Evolutionary conservation across 2,113 vertebrate species (phyloP), one percentile per base, ranked within the genome.

Genomic region (Chroicocephalus ridibundus): DNA sequence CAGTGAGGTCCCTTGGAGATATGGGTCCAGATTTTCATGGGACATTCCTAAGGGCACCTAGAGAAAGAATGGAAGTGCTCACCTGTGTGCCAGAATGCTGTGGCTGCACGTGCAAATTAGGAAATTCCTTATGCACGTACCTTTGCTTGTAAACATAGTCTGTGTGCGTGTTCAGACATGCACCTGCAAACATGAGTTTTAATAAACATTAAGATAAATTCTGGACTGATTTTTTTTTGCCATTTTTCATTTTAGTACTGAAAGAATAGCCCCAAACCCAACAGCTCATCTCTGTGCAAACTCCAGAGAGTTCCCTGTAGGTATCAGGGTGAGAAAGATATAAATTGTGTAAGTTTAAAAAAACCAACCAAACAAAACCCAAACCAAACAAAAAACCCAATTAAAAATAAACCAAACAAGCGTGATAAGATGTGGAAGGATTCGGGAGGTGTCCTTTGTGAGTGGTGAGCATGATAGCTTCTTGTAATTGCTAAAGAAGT

Each of bases 51-150:
- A 60, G 13, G 11, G 51, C 40, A 7, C 42, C 19, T 19, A 1
- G 77, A 71, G 52, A 29, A n/a, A 29, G 60, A 38, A 16, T 4
- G n/a, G 29, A 5, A 26, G 22, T 11, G 11, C 38, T 57, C 4
- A 0, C 34, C 40, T 21, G 20, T 9, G 1, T 4, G 11, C 61
- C 21, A 17, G 6, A 24, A 18, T 4, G 21, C 16, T 40, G 13
- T 1, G 51, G 16, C 46, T 8, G 4, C 47, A 29, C 64, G 10
- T 31, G 9, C 52, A 27, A 14, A 19, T 32, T 16, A 24, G 38
- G 78, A 49, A 60, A 15, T 22, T 7, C 25, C 51, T 66, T 25
- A 18, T 27, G 62, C 26, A 9, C 0, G 7, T 22, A 3, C 66
- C 54, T 58, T 36, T 58, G 71, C 40, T 31, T 40, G 52, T 31